phyloP scores from a whole-genome alignment of 30 jellyfish, hydroid and myxozoan genomes.

The Aurelia coerulea region DNA sequence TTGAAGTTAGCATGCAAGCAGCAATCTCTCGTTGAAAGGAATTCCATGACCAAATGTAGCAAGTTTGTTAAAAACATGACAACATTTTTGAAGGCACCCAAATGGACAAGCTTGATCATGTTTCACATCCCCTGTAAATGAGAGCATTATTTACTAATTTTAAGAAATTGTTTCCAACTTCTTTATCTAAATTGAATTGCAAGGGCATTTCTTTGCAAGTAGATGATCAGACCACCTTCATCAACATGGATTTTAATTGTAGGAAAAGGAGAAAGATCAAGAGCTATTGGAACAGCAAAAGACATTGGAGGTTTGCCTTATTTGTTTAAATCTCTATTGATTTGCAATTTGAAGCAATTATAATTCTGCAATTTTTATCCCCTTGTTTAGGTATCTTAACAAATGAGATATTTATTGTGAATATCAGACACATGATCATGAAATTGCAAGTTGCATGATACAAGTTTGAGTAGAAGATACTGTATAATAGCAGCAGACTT shows the following conservation, averaged over 20 bases:
- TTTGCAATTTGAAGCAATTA: slow-evolving; percentile 8
- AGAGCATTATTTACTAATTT: slow-evolving; percentile 3
- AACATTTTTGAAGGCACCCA: slow-evolving; percentile 10
- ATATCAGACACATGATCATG: too few relatives aligned
- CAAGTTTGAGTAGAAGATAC: too few relatives aligned
- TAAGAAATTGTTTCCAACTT: not conserved
- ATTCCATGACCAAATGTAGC: slow-evolving; percentile 15
- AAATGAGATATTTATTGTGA: too few relatives aligned
- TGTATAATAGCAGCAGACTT: too few relatives aligned
- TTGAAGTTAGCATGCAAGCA: slow-evolving; percentile 1
- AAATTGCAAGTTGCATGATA: too few relatives aligned
- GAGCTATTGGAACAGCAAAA: not conserved
- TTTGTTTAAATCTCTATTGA: not conserved
- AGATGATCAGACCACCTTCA: too few relatives aligned
- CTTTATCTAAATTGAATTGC: too few relatives aligned
- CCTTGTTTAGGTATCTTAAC: too few relatives aligned
- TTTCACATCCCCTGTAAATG: slow-evolving; percentile 4
- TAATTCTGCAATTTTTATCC: not conserved
- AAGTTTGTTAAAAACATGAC: not conserved
- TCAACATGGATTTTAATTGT: not conserved
- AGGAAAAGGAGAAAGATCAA: slow-evolving; percentile 1
- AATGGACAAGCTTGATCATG: slow-evolving; percentile 9
- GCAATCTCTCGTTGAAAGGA: not conserved
- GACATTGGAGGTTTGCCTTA: slow-evolving; percentile 5
- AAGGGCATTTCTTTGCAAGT: too few relatives aligned